Evolutionary conservation across 1,140 invertebrate genomes (phyloP).

Genomic region (Triops longicaudatus): DNA sequence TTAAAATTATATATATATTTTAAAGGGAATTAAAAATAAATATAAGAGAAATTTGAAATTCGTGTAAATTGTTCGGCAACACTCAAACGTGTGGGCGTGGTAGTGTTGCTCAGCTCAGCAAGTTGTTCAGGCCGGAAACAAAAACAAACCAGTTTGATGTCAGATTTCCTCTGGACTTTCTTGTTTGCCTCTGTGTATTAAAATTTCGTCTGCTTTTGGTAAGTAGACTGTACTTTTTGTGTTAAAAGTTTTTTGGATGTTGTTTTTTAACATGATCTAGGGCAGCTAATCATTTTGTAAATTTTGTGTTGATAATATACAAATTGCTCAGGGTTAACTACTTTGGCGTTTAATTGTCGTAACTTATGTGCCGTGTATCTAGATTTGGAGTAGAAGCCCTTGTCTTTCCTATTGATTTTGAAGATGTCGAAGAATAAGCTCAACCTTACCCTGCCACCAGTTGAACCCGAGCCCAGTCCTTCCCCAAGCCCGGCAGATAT

Average conservation of each 20-base stretch:
- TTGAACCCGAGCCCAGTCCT: slow-evolving; percentile 66
- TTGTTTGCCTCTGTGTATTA: background rate
- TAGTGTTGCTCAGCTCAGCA: background rate
- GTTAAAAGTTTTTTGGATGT: background rate
- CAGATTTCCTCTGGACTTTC: background rate
- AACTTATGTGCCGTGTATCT: background rate
- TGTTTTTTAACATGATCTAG: background rate
- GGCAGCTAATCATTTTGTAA: background rate
- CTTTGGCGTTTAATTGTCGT: background rate
- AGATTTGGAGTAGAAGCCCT: background rate
- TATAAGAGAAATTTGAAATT: background rate
- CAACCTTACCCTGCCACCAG: slow-evolving; percentile 79
- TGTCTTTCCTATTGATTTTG: background rate
- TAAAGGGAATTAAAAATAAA: background rate
- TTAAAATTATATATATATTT: background rate
- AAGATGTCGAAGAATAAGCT: slow-evolving; percentile 87
- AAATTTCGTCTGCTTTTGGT: background rate
- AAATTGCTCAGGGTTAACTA: background rate
- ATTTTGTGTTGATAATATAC: background rate
- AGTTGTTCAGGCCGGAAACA: background rate
- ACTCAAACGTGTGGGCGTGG: background rate
- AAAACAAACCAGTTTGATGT: slow-evolving; percentile 9
- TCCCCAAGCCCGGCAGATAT: slow-evolving; percentile 49
- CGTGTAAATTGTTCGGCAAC: background rate
- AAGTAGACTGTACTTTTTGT: too few relatives aligned